phyloP scores from a whole-genome alignment of 2,797 vertebrate species.

The Miichthys miiuy region DNA sequence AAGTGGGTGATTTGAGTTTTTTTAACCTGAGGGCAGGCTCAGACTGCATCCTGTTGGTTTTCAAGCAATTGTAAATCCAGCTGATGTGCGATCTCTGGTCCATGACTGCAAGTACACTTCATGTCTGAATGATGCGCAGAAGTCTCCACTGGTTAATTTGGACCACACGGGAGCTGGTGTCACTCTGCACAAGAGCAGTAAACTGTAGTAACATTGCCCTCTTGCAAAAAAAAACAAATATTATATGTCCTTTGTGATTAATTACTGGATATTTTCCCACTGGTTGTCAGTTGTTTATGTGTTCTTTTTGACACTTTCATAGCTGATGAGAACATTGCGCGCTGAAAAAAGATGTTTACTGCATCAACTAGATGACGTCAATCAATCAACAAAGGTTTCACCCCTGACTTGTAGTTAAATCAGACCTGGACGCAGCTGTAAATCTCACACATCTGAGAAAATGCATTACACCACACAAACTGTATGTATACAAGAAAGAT shows the following conservation, averaged over 20 bases:
- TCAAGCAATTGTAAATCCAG: constrained; percentile 71
- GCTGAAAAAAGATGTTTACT: background rate
- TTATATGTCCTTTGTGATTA: constrained; percentile 47
- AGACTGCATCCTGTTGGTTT: constrained; percentile 38
- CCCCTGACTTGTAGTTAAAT: background rate
- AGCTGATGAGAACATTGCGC: background rate
- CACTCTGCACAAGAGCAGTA: constrained; percentile 60
- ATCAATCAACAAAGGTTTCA: background rate
- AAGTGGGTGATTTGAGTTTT: constrained; percentile 30
- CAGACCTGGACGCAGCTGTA: background rate
- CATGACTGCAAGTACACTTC: constrained; percentile 60
- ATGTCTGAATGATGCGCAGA: constrained; percentile 73
- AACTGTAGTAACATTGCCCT: constrained; percentile 46
- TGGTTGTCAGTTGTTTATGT: constrained; percentile 64
- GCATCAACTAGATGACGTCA: background rate
- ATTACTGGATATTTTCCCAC: constrained; percentile 39
- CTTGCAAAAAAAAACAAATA: constrained; percentile 12
- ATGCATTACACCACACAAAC: background rate
- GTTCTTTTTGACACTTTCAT: background rate
- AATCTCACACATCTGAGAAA: background rate
- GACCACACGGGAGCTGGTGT: constrained; percentile 61
- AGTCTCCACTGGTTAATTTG: constrained; percentile 68
- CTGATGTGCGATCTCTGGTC: constrained; percentile 68
- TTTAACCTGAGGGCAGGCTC: constrained; percentile 32
- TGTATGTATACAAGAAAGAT: background rate